Evolutionary conservation across 2,113 vertebrate species (phyloP), one percentile per base, ranked within the genome.

Genomic region (Mystacornis crossleyi): DNA sequence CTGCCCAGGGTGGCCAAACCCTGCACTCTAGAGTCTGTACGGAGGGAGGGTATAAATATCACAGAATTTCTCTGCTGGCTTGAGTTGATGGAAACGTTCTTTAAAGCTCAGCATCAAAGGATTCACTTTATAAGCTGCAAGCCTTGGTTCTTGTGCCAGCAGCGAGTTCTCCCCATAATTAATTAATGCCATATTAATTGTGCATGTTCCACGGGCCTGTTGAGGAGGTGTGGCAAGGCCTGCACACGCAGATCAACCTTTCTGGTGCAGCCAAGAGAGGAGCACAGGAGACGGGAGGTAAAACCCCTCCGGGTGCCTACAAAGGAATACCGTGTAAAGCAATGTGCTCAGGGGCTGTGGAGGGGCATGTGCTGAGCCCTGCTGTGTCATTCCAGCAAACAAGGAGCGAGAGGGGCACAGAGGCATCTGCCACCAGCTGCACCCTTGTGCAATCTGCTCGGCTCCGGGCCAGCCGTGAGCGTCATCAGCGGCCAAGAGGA

Each of bases 101-200:
- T 96, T 95, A 94, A 97, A 97, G 95, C 91, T 92, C 89, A 71
- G 87, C 95, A 96, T 97, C 96, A 98, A 98, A 98, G 97, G 89
- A 89, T 94, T 97, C 93, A 87, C 94, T 97, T 97, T 79, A 96
- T 94, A 96, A 96, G 95, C 95, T 97, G 95, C 95, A 94, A 97
- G 94, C 73, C 93, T 98, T 91, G 94, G 66, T 84, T 96, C 96
- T 93, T 84, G 87, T 92, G 97, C 97, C 97, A 98, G 92, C 81
- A 95, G 94, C 34, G 3, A 91, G 57, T 67, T 93, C 61, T 64
- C 74, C 50, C 77, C 77, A 60, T 96, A 96, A 97, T 96, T 97
- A 97, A 98, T 98, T 97, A 97, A 97, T 95, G 86, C 29, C 4
- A 9, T 91, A 97, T 98, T 97, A 98, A 98, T 95, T 98, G 97